Evolutionary conservation across 2,113 vertebrate species (phyloP).

Genomic region (Lethenteron camtschaticum): DNA sequence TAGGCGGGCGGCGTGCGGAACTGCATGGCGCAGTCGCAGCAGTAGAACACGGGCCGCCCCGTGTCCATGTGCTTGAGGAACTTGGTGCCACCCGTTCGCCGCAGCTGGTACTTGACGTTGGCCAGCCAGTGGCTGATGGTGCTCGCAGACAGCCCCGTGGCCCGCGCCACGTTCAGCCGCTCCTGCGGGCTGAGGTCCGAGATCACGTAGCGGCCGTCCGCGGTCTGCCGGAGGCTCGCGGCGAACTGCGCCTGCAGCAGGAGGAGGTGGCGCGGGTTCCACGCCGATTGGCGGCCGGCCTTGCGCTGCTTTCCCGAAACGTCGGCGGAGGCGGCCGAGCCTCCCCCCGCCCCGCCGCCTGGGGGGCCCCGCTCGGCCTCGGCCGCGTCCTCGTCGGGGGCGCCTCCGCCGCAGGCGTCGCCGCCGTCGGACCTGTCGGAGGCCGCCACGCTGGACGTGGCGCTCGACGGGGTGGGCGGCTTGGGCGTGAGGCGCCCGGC

Average conservation of each 20-base stretch:
- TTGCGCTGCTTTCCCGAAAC: conserved; percentile 89
- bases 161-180: conserved; percentile 93
- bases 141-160: conserved; percentile 95
- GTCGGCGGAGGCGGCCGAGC: conserved; percentile 61
- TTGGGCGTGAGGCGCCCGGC: conserved; percentile 90
- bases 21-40: conserved; percentile 92
- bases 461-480: conserved; percentile 81
- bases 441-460: conserved; percentile 41
- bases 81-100: conserved; percentile 96
- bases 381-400: neutral
- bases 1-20: conserved; percentile 96
- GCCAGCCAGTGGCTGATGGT: conserved; percentile 99
- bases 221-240: conserved; percentile 76
- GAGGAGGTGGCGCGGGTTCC: conserved; percentile 96
- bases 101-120: conserved; percentile 96
- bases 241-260: conserved; percentile 97
- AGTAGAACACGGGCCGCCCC: conserved; percentile 95
- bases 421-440: conserved; percentile 53
- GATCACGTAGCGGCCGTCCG: conserved; percentile 87
- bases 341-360: neutral
- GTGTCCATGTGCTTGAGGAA: conserved; percentile 98
- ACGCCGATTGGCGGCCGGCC: conserved; percentile 80
- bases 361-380: neutral
- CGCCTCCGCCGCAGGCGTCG: neutral
- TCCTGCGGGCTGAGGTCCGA: conserved; percentile 97